Evolutionary conservation across 2,888 invertebrate genomes (phyloP).

Genomic region (Stenodera caucasica): DNA sequence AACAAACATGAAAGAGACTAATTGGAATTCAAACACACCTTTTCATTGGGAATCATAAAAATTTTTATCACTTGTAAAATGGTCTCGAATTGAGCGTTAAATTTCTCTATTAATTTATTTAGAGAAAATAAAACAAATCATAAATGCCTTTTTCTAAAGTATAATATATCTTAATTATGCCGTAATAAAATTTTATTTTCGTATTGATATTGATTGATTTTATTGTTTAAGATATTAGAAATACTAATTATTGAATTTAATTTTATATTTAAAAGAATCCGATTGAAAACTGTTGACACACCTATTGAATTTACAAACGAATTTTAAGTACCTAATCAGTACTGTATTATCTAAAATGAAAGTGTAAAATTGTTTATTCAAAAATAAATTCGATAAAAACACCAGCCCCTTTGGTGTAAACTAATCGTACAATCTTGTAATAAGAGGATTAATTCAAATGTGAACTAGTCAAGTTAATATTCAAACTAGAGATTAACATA

Average conservation of each 20-base stretch:
- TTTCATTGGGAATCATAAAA: not conserved
- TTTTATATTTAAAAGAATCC: not conserved
- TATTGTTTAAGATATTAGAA: not conserved
- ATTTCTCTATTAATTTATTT: not conserved
- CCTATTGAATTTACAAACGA: too few species aligned
- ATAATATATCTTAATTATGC: too few species aligned
- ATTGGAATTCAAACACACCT: not conserved
- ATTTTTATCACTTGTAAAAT: constrained; percentile 17
- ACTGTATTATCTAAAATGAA: constrained; percentile 4
- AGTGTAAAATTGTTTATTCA: constrained; percentile 6
- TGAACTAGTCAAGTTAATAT: not conserved
- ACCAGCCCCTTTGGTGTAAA: not conserved
- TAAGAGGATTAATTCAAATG: not conserved
- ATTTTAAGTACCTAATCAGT: too few species aligned
- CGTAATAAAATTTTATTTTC: too few species aligned
- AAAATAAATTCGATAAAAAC: not conserved
- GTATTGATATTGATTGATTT: not conserved
- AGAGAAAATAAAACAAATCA: too few species aligned
- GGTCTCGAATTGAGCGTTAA: not conserved
- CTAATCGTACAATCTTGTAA: not conserved
- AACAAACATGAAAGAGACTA: not conserved
- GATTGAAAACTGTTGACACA: not conserved
- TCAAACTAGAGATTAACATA: not conserved
- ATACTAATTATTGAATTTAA: not conserved
- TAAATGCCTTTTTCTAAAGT: too few species aligned